Conservation (phyloP, 2,888 invertebrate species). For the Branchellion lobata region DNA sequence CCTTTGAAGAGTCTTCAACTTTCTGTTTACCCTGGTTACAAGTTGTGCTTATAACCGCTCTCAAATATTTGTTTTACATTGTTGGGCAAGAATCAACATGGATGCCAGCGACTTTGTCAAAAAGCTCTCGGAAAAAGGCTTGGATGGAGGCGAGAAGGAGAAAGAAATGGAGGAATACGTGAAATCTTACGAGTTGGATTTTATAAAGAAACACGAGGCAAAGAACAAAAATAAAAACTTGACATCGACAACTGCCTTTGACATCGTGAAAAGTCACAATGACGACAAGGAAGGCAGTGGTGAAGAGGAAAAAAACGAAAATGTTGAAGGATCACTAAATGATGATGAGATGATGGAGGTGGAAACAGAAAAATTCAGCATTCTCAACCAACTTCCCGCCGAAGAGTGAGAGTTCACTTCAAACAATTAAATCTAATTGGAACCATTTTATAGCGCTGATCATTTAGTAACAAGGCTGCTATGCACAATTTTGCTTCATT, state of each 20-base stretch:
- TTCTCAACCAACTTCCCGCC: neutral
- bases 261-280: neutral
- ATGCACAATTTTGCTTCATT: too few relatives aligned
- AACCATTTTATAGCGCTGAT: too few relatives aligned
- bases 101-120: slow-evolving; percentile 4
- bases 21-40: too few relatives aligned
- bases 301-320: neutral
- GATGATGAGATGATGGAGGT: neutral
- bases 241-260: neutral
- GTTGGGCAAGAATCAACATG: neutral
- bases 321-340: neutral
- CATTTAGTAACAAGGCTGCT: too few relatives aligned
- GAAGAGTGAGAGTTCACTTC: neutral
- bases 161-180: slow-evolving; percentile 16
- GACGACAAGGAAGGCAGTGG: neutral
- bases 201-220: slow-evolving; percentile 3
- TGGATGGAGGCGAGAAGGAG: neutral
- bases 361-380: neutral
- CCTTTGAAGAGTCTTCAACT: too few relatives aligned
- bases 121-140: neutral
- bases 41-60: too few relatives aligned
- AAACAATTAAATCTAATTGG: too few relatives aligned
- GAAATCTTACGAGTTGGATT: slow-evolving; percentile 15
- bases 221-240: neutral
- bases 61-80: too few relatives aligned